Percentiles rank a stretch among this genome's conserved stretches.
phyloP scores from a whole-genome alignment of 2,888 invertebrate genomes.

The Stenodera caucasica region DNA sequence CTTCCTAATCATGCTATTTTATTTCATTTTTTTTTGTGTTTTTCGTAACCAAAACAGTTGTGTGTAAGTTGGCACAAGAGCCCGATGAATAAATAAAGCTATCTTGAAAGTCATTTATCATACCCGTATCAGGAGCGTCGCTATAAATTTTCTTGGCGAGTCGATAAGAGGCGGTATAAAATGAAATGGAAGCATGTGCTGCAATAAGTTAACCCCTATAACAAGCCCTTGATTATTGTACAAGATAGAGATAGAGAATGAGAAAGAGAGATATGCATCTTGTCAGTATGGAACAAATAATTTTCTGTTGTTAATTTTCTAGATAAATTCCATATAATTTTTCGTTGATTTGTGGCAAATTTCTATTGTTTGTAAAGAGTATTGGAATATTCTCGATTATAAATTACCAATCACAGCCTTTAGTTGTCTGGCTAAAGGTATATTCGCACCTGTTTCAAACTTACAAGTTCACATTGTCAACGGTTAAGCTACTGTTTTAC shows the following conservation, averaged over 20 bases:
- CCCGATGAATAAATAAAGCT: constrained; percentile 65
- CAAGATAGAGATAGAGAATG: no score
- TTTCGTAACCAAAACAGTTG: constrained; percentile 33
- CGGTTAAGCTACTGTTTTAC: constrained; percentile 24
- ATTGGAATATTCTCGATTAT: not conserved
- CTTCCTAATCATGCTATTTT: constrained; percentile 44
- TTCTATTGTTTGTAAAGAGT: not conserved
- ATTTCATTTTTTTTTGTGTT: constrained; percentile 19
- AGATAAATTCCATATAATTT: no score
- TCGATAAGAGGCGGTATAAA: constrained; percentile 51
- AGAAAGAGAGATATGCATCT: constrained; percentile 28
- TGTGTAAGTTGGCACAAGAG: constrained; percentile 48
- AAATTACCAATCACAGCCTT: constrained; percentile 17
- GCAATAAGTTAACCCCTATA: constrained; percentile 50
- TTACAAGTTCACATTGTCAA: constrained; percentile 27
- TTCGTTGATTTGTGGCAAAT: not conserved
- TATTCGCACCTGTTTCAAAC: constrained; percentile 24
- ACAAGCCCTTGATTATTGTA: constrained; percentile 38
- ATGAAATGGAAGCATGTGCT: constrained; percentile 48
- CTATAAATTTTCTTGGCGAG: constrained; percentile 56
- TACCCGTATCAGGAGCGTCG: constrained; percentile 60
- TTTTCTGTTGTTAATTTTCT: constrained; percentile 30
- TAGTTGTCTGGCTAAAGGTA: constrained; percentile 10
- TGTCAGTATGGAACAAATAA: constrained; percentile 28
- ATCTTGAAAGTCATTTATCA: constrained; percentile 64